Base-by-base conservation (phyloP, 2,888 invertebrate genomes). In the Tenthredo scrophulariae region DNA sequence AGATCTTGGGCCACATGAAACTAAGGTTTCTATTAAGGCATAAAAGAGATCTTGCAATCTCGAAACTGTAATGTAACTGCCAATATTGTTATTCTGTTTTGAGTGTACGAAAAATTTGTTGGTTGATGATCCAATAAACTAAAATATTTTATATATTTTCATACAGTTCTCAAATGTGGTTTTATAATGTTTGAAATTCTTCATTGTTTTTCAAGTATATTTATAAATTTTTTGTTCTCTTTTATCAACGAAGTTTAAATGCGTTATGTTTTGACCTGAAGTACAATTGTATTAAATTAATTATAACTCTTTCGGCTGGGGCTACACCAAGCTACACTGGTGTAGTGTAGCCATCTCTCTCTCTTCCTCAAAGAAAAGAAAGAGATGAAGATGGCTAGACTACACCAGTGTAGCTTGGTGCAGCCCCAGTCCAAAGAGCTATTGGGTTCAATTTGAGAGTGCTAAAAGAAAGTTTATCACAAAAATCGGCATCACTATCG, bases 91-190 rank as follows among this genome's bases (percentile, higher is more conserved):
- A 40, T 40, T 62, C 33, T 22, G 4, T 40, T 62, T 62, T 58
- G 40, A 58, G 2, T 37, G 40, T 40, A 40, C n/a, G 22, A 15
- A 46, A 40, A 40, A 62, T 22, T 58, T 58, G 62, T 62, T 62
- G 26, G 5, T 58, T 33, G 15, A 40, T 80, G 40, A 58, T 80
- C 40, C n/a, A 13, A 40, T 40, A 10, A 62, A 62, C 80, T 62
- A 80, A 62, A 62, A 15, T 80, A 62, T 80, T 40, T 80, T 22
- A 62, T 62, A 58, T 62, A 37, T 80, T 80, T 80, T 80, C 80
- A 33, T 50, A 80, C 62, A 40, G 80, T 6, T 62, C 40, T 50
- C 62, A 62, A 80, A 80, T 80, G 37, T 40, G 22, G 62, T 26
- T 15, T 77, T 50, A 54, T 50, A 33, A 40, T 9, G 58, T 26